A percentile compares a stretch with the other conserved stretches of the same genome.
These are phyloP conservation scores for Schrankia costaestrigalis DNA, from an alignment of 2,888 invertebrate genomes.

Conservation along the genomic window DNA sequence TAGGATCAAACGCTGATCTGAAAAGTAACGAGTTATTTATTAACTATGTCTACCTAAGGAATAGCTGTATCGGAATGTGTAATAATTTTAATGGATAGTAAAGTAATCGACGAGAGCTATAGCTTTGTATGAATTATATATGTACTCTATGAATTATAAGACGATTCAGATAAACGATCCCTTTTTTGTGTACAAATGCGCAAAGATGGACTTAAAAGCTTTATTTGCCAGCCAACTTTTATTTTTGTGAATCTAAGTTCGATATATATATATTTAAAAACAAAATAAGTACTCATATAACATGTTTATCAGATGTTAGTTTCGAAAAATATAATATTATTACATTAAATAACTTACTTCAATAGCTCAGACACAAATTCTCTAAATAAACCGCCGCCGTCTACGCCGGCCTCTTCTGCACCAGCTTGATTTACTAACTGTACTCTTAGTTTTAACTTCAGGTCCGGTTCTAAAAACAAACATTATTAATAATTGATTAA, in stretches of 20 bases:
- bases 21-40: constrained; percentile 13
- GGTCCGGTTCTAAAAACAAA: constrained; percentile 86
- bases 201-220: no score
- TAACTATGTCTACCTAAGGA: not conserved
- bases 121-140: no score
- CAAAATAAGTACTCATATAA: not conserved
- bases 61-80: no score
- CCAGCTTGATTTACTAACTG: constrained; percentile 95
- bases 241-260: no score
- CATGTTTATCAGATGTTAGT: not conserved
- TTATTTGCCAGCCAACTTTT: no score
- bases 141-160: no score
- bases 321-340: not conserved
- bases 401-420: constrained; percentile 96
- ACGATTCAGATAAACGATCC: no score
- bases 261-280: no score
- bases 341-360: constrained; percentile 74
- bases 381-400: constrained; percentile 97
- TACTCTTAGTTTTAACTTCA: constrained; percentile 92
- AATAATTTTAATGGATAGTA: no score
- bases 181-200: no score
- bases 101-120: no score
- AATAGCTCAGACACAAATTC: constrained; percentile 97
- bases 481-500: no score
- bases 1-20: constrained; percentile 95